A percentile compares a stretch with the other conserved stretches of the same genome.
These are phyloP conservation scores for Tetramorium simillimum DNA, from an alignment of 1,140 invertebrate species.

Conservation along the genomic window DNA sequence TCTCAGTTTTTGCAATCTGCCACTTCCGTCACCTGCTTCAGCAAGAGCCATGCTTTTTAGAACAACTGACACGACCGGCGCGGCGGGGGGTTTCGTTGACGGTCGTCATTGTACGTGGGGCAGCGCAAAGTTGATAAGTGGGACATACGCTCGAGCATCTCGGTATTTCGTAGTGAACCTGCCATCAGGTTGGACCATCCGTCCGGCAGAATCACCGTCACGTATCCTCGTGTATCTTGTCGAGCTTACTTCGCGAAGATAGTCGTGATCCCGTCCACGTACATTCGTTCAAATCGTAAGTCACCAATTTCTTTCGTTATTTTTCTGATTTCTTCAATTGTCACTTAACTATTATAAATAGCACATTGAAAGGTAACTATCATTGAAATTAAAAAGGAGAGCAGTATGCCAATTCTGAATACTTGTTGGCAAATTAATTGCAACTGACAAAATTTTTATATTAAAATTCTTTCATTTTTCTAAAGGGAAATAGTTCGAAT, in stretches of 20 bases:
- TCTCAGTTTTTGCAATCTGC: slow-evolving; percentile 6
- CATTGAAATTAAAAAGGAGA: background rate
- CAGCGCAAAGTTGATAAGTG: slow-evolving; percentile 79
- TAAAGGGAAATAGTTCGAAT: slow-evolving; percentile 12
- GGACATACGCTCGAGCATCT: slow-evolving; percentile 82
- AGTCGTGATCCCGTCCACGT: background rate
- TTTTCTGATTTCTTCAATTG: background rate
- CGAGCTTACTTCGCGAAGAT: background rate
- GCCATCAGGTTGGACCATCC: slow-evolving; percentile 76
- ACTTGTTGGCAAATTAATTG: background rate
- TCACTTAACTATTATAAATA: background rate
- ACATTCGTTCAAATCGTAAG: slow-evolving; percentile 38
- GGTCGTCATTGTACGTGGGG: slow-evolving; percentile 65
- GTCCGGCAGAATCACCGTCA: background rate
- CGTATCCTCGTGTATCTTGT: background rate
- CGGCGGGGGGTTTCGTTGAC: slow-evolving; percentile 69
- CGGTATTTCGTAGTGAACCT: slow-evolving; percentile 81
- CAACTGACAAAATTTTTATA: background rate
- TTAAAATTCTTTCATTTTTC: background rate
- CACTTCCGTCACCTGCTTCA: background rate
- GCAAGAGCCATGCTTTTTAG: slow-evolving; percentile 10
- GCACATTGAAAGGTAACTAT: background rate
- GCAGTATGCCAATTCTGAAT: background rate
- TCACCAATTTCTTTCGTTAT: background rate
- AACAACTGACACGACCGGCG: background rate